Evolutionary conservation across 2,888 invertebrate species (phyloP), one percentile per base, ranked within the genome.

Genomic region (Scaptodrosophila latifasciaeformis): DNA sequence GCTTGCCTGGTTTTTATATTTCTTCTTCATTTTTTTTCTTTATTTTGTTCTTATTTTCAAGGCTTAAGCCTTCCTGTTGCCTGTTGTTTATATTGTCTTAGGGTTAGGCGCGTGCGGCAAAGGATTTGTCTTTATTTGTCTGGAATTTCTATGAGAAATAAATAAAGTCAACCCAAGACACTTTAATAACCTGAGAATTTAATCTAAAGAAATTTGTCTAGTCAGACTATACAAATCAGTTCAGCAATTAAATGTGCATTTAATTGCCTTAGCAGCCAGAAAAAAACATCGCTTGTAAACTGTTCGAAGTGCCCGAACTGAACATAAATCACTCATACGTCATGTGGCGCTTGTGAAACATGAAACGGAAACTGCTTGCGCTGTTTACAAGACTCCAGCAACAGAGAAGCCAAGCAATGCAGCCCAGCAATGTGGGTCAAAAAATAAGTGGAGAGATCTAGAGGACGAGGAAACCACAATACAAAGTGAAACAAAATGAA

Each of bases 261-360:
- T 31, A 53, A 59, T 43, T 57, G 49, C n/a, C n/a, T 59, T 51
- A 47, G 27, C 54, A 48, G 63, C 65, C 54, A 60, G 69, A 39
- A 59, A 59, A 56, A 60, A 65, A 62, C 62, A 69, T 65, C 67
- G 37, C 40, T 12, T 40, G 54, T 52, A 3, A 52, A 49, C 56
- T 39, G 60, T 37, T n/a, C n/a, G n/a, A n/a, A n/a, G n/a, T n/a
- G n/a, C n/a, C n/a, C n/a, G n/a, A n/a, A n/a, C n/a, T 39, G 44
- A 54, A 65, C 74, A 75, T 77, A 77, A 75, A 75, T 75, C 75
- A 75, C 74, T 75, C 74, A 68, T 64, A 68, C 66, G 80, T 77
- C 75, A 75, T 65, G 74, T 62, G 72, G 76, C 65, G 61, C 61
- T 54, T 45, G 42, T 17, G 39, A n/a, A n/a, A 5, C 24, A 24